These are phyloP conservation scores for Melipona bicolor DNA, from an alignment of 2,888 invertebrate species.

Conservation along the genomic window DNA sequence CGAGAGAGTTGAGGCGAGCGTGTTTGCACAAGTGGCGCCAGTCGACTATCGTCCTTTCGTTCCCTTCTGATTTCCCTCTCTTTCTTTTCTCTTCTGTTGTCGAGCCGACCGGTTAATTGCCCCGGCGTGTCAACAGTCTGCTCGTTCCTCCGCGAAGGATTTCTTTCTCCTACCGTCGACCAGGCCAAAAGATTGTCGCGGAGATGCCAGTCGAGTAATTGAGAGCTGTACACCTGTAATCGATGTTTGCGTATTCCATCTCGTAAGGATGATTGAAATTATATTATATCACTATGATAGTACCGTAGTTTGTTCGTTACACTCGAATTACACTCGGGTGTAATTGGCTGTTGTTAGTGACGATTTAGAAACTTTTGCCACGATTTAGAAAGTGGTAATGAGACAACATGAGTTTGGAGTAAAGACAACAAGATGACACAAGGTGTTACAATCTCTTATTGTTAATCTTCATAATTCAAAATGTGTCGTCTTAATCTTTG, in stretches of 20 bases:
- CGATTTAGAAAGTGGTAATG: too few relatives aligned
- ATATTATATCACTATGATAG: too few relatives aligned
- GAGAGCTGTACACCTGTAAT: neutral
- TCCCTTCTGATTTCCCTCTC: slow-evolving; percentile 33
- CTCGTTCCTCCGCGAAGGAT: slow-evolving; percentile 27
- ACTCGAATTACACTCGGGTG: too few relatives aligned
- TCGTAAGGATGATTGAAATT: neutral
- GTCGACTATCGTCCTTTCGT: slow-evolving; percentile 48
- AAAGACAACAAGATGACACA: too few relatives aligned
- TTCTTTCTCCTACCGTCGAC: neutral
- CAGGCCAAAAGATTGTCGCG: neutral
- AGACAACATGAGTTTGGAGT: too few relatives aligned
- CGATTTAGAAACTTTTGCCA: neutral
- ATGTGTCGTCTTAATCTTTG: too few relatives aligned
- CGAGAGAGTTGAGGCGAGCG: slow-evolving; percentile 72
- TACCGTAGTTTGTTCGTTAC: neutral
- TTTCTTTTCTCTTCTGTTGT: slow-evolving; percentile 3
- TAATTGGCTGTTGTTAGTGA: too few relatives aligned
- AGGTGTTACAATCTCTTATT: too few relatives aligned
- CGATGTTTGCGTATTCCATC: slow-evolving; percentile 1
- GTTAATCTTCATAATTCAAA: too few relatives aligned
- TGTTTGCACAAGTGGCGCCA: slow-evolving; percentile 77
- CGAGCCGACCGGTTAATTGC: slow-evolving; percentile 39
- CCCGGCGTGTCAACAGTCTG: slow-evolving; percentile 38
- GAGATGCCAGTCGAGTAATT: neutral